Evolutionary conservation across 2,888 invertebrate species (phyloP).

Genomic region (Globia sparganii): DNA sequence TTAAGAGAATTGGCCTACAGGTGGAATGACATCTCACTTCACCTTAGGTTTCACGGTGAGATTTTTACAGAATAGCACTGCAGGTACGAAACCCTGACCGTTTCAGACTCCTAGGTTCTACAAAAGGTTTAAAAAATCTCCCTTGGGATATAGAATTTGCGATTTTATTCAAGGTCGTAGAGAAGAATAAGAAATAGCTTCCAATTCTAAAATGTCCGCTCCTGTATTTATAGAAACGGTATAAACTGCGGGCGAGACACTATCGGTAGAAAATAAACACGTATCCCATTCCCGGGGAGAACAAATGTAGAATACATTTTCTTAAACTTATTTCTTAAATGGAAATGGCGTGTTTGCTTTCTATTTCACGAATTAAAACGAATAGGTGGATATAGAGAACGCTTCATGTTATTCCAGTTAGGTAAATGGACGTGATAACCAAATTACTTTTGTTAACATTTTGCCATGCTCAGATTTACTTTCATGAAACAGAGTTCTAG

Average conservation of each 20-base stretch:
- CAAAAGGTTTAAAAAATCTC: slow-evolving; percentile 43
- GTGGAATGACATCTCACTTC: too few relatives aligned
- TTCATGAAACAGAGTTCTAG: background rate
- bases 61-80: too few relatives aligned
- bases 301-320: slow-evolving; percentile 61
- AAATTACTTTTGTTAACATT: too few relatives aligned
- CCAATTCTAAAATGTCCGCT: slow-evolving; percentile 61
- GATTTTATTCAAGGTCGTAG: slow-evolving; percentile 57
- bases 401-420: background rate
- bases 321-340: slow-evolving; percentile 53
- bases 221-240: slow-evolving; percentile 66
- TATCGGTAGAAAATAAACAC: slow-evolving; percentile 62
- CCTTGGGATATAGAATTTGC: slow-evolving; percentile 37
- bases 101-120: slow-evolving; percentile 8
- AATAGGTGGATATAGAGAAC: background rate
- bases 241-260: slow-evolving; percentile 58
- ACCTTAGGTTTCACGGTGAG: too few relatives aligned
- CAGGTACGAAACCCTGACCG: slow-evolving; percentile 28
- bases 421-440: background rate
- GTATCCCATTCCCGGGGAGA: slow-evolving; percentile 47
- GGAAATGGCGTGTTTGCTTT: slow-evolving; percentile 25
- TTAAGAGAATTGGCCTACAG: too few relatives aligned
- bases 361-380: slow-evolving; percentile 23
- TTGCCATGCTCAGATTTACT: background rate
- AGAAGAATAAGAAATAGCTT: slow-evolving; percentile 65